A percentile compares a stretch with the other conserved stretches of the same genome.
phyloP scores from a whole-genome alignment of 1,140 invertebrate genomes.

The Rhysida immarginata region DNA sequence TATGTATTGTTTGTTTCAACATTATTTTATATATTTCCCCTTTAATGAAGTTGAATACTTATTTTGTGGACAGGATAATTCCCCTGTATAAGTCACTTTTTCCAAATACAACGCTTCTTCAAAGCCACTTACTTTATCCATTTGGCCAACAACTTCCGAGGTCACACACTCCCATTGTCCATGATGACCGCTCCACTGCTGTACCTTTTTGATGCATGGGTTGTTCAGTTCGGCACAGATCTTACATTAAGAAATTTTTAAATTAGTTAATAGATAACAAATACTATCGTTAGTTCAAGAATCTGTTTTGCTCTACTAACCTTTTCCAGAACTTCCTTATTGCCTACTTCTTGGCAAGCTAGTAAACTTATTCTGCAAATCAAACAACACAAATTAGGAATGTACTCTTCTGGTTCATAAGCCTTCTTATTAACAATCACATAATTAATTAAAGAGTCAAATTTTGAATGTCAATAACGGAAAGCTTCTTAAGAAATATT shows the following conservation, averaged over 20 bases:
- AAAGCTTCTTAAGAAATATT: no score
- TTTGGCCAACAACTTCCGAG: slow-evolving; percentile 24
- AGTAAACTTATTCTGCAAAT: slow-evolving; percentile 46
- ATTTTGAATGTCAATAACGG: no score
- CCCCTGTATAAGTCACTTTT: no score
- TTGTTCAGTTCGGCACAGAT: slow-evolving; percentile 53
- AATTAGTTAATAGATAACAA: slow-evolving; percentile 5
- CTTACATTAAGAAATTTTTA: slow-evolving; percentile 20
- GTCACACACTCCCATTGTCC: slow-evolving; percentile 40
- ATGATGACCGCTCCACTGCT: slow-evolving; percentile 46
- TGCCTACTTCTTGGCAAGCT: slow-evolving; percentile 52
- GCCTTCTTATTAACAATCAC: no score
- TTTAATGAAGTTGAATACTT: no score
- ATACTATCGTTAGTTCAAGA: not conserved
- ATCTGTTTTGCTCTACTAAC: slow-evolving; percentile 28
- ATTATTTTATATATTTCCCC: no score
- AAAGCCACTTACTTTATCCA: slow-evolving; percentile 21
- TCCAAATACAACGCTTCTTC: no score
- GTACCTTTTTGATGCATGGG: slow-evolving; percentile 43
- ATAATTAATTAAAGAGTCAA: no score
- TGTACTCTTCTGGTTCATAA: no score
- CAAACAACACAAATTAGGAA: not conserved
- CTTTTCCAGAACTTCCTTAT: slow-evolving; percentile 44
- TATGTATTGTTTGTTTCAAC: no score
- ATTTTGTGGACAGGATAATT: no score